Percentiles rank a stretch among this genome's conserved stretches.
phyloP scores from a whole-genome alignment of 2,797 vertebrate species.

The Epinephelus coioides region DNA sequence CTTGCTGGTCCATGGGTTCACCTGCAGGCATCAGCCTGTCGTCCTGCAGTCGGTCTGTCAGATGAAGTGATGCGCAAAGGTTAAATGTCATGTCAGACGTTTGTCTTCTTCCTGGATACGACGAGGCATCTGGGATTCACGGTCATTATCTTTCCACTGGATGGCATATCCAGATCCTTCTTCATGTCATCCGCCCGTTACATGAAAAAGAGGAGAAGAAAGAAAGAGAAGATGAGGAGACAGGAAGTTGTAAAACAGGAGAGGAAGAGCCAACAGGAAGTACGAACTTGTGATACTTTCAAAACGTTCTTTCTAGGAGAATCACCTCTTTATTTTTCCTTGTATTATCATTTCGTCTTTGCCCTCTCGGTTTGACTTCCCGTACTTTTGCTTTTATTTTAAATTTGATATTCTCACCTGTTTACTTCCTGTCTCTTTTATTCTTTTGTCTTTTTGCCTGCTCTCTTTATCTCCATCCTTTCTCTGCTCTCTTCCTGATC shows the following conservation, averaged over 20 bases:
- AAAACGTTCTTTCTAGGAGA: no score
- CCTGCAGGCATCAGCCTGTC: conserved; percentile 45
- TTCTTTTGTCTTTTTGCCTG: background rate
- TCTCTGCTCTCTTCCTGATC: conserved; percentile 3
- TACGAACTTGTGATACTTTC: background rate
- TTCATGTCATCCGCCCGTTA: conserved; percentile 22
- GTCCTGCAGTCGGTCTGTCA: conserved; percentile 41
- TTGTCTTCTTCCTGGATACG: conserved; percentile 16
- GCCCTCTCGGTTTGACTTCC: background rate
- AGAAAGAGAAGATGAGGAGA: conserved; percentile 33
- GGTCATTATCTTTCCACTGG: background rate
- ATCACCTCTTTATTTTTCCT: conserved; percentile 1
- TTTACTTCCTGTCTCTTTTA: background rate
- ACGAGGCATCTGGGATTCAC: background rate
- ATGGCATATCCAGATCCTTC: conserved; percentile 18
- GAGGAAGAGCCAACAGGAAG: conserved; percentile 26
- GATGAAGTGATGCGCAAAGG: conserved; percentile 26
- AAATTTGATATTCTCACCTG: background rate
- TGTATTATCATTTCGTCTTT: background rate
- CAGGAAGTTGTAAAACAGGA: background rate
- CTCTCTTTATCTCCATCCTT: background rate
- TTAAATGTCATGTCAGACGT: conserved; percentile 63
- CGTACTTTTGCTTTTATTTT: background rate
- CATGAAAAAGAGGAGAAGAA: conserved; percentile 53
- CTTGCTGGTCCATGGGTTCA: conserved; percentile 43